A percentile compares a stretch with the other conserved stretches of the same genome.
Evolutionary conservation across 1,140 invertebrate genomes (phyloP).

Genomic region (Ganaspis sp.): DNA sequence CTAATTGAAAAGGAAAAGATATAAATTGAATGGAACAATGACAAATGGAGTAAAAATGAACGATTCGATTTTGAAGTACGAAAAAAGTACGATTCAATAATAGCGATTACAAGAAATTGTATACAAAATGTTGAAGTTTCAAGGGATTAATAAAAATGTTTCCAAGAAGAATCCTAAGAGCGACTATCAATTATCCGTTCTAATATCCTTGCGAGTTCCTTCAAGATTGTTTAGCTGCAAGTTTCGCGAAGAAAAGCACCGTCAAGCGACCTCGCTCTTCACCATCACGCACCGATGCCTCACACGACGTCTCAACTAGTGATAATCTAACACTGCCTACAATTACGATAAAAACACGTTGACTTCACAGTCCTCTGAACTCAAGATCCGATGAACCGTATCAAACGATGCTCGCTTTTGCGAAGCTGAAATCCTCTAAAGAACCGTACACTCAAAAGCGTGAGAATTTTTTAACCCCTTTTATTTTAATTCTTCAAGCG

Average conservation of each 20-base stretch:
- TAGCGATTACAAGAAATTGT: background rate
- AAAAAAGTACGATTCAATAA: too few species aligned
- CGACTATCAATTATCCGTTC: background rate
- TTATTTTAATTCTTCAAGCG: too few species aligned
- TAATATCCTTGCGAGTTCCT: constrained; percentile 1
- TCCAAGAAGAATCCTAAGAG: background rate
- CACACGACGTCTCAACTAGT: constrained; percentile 3
- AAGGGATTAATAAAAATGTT: background rate
- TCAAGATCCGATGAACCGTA: constrained; percentile 4
- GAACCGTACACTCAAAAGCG: background rate
- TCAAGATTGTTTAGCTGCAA: constrained; percentile 1
- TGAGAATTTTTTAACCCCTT: background rate
- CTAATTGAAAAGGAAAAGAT: too few species aligned
- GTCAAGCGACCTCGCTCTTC: constrained; percentile 11
- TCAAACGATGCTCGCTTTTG: background rate
- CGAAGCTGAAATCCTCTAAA: background rate
- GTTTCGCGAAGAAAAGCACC: constrained; percentile 1
- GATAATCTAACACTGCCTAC: constrained; percentile 15
- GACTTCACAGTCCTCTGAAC: constrained; percentile 9
- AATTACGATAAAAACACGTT: constrained; percentile 10
- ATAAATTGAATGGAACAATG: too few species aligned
- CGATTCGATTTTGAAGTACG: too few species aligned
- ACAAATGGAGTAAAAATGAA: too few species aligned
- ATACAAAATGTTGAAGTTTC: background rate
- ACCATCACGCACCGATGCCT: constrained; percentile 11